These are phyloP conservation scores for Oreochromis mossambicus DNA, from an alignment of 2,797 vertebrate species.

Conservation along the genomic window DNA sequence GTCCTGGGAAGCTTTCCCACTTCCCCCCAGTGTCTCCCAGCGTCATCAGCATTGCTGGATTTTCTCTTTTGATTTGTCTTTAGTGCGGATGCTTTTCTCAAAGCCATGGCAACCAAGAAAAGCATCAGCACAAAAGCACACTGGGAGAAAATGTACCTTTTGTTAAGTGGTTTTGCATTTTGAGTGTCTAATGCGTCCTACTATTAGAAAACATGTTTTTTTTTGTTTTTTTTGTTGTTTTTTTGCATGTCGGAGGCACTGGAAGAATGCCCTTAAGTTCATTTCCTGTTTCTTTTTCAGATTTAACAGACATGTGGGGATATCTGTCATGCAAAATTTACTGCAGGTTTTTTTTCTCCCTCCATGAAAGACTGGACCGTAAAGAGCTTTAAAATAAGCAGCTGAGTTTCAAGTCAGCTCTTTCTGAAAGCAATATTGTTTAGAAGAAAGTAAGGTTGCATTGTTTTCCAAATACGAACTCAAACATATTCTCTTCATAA, in stretches of 20 bases:
- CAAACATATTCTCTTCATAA: background rate
- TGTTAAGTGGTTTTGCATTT: background rate
- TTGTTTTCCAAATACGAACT: background rate
- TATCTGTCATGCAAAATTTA: background rate
- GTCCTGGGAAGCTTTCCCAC: conserved; percentile 34
- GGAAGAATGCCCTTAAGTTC: background rate
- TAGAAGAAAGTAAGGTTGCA: background rate
- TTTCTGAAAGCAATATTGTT: background rate
- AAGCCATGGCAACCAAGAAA: background rate
- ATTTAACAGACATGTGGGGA: background rate
- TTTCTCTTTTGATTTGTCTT: conserved; percentile 15
- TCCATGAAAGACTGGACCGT: background rate
- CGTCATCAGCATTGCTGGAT: background rate
- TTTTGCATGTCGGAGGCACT: background rate
- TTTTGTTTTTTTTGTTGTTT: background rate
- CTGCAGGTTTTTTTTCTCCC: background rate
- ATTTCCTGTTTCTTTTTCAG: background rate
- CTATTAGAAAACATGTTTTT: conserved; percentile 3
- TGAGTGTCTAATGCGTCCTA: background rate
- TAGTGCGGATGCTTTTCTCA: background rate
- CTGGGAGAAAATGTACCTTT: background rate
- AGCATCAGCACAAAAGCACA: background rate
- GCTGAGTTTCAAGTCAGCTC: background rate
- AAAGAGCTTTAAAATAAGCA: background rate
- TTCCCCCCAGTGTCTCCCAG: conserved; percentile 4